Evolutionary conservation across 1,140 invertebrate genomes (phyloP), one percentile per base, ranked within the genome.

Genomic region (Aphaenogaster ashmeadi): DNA sequence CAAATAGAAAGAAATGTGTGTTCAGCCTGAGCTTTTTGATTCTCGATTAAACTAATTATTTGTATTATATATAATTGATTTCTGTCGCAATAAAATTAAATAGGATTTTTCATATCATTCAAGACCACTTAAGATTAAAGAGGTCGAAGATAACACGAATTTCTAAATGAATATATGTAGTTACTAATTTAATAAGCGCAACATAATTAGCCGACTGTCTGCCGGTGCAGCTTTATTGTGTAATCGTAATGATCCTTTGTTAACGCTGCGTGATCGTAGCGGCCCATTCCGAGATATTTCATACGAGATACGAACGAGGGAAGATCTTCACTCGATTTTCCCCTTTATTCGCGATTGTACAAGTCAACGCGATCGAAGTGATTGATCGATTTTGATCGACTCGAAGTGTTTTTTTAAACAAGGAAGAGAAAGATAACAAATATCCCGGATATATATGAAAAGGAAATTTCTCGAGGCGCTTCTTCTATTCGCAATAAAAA

Each of bases 211-310:
- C 74, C 11, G n/a, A 80, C 2, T 62, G 27, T n/a, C 60, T 11
- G 27, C 27, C 18, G 13, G 41, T 15, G 18, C 27, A 15, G 38
- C 62, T 79, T 67, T 13, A 52, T 21, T 18, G 11, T 66, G 38
- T 72, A 81, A 88, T 62, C 52, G 38, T 78, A 79, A 90, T 38
- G 41, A 71, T 89, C 75, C 67, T 87, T 81, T 60, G 79, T 89
- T 54, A 60, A 67, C 38, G 60, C 81, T 87, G 77, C 67, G 21
- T 75, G 62, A 69, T 56, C 41, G 56, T 87, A 89, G 84, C 52
- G 27, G 60, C 62, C 79, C 38, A 87, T 90, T 89, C 84, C 6
- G 33, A 62, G n/a, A 74, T 62, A 60, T 83, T 71, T 85, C 60
- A 18, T 64, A 81, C 50, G 11, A 62, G 38, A 33, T 50, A 41